Conservation (phyloP, 2,113 vertebrate species). For the Theropithecus gelada region DNA sequence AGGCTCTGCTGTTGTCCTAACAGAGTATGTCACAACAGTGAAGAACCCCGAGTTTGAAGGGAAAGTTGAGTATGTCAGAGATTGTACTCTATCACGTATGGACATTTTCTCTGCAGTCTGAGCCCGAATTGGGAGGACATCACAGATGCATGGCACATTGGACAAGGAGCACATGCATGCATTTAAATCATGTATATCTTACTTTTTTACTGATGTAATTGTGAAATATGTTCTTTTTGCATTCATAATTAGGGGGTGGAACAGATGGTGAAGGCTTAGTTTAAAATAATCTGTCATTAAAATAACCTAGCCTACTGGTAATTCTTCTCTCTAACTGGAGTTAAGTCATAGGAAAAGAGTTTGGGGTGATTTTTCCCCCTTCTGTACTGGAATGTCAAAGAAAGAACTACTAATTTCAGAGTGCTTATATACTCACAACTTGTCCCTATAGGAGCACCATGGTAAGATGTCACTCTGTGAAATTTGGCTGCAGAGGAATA, state of each 20-base stretch:
- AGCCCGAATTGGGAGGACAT: constrained; percentile 80
- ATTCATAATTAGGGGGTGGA: constrained; percentile 90
- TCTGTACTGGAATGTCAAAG: constrained; percentile 68
- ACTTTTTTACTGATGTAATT: constrained; percentile 90
- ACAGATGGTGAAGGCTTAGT: constrained; percentile 89
- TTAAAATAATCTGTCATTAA: constrained; percentile 91
- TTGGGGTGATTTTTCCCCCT: constrained; percentile 51
- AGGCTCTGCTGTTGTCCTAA: constrained; percentile 67
- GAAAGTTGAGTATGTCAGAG: constrained; percentile 73
- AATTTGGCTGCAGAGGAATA: constrained; percentile 78
- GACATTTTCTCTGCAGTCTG: constrained; percentile 63
- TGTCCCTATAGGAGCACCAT: constrained; percentile 72
- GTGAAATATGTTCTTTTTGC: constrained; percentile 90
- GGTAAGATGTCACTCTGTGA: constrained; percentile 77
- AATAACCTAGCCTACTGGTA: constrained; percentile 88
- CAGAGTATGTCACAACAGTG: constrained; percentile 66
- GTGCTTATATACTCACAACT: constrained; percentile 65
- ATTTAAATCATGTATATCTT: constrained; percentile 89
- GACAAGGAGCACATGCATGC: constrained; percentile 83
- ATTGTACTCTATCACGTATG: constrained; percentile 62
- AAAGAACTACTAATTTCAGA: constrained; percentile 77
- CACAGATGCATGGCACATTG: constrained; percentile 85
- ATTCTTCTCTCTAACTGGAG: constrained; percentile 88
- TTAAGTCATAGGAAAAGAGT: constrained; percentile 83
- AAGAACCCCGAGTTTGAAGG: constrained; percentile 74